These are phyloP conservation scores for Melanerpes aurifrons DNA, from an alignment of 2,113 vertebrate genomes.

Conservation along the genomic window DNA sequence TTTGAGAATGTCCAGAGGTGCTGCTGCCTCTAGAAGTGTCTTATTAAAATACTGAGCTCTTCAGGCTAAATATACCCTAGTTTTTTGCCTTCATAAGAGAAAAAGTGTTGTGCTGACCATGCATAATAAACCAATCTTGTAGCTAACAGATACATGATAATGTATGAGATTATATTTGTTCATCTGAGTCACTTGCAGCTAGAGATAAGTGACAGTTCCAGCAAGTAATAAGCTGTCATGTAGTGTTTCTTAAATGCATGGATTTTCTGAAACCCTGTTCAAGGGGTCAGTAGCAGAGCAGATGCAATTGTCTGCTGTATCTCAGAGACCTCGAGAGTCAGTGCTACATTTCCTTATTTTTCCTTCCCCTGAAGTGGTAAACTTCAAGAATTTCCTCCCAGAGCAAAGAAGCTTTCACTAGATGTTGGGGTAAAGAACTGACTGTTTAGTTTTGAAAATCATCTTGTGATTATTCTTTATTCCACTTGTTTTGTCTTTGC, in stretches of 20 bases:
- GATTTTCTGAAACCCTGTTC: conserved; percentile 53
- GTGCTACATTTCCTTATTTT: conserved; percentile 22
- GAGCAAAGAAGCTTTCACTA: background rate
- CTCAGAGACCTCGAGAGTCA: background rate
- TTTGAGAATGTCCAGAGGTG: background rate
- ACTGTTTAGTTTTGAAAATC: background rate
- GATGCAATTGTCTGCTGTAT: conserved; percentile 38
- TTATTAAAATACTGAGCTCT: background rate
- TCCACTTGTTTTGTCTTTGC: background rate
- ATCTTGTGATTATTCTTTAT: background rate
- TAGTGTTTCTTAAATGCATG: conserved; percentile 57
- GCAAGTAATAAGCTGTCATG: conserved; percentile 59
- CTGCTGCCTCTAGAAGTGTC: background rate
- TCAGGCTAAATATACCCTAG: background rate
- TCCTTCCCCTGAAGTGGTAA: conserved; percentile 15
- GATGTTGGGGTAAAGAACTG: background rate
- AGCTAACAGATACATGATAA: background rate
- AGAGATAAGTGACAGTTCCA: conserved; percentile 40
- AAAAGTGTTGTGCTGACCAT: conserved; percentile 15
- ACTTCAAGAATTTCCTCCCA: background rate
- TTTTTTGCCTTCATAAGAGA: background rate
- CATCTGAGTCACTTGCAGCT: conserved; percentile 63
- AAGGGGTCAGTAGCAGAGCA: conserved; percentile 33
- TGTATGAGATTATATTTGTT: background rate
- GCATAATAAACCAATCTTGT: conserved; percentile 11